Percentiles rank a stretch among this genome's conserved stretches.
These are phyloP conservation scores for Scomber colias DNA, from an alignment of 2,113 vertebrate species.

Conservation along the genomic window DNA sequence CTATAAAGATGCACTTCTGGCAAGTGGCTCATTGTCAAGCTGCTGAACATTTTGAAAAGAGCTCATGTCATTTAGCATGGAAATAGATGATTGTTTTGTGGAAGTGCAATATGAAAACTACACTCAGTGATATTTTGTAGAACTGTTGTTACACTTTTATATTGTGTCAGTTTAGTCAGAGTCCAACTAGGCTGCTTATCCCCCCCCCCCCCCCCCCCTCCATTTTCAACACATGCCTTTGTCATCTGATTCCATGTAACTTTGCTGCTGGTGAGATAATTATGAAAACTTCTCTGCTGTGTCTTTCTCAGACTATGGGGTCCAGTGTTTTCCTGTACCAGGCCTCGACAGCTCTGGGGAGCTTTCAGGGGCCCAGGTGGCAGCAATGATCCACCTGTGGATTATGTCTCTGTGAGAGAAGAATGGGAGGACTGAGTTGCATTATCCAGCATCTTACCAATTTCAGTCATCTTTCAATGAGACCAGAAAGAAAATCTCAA, in stretches of 20 bases:
- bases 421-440: slow-evolving; percentile 14
- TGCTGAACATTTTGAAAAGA: neutral
- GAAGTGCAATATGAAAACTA: neutral
- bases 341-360: slow-evolving; percentile 13
- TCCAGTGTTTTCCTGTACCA: neutral
- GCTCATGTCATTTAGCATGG: neutral
- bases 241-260: slow-evolving; percentile 29
- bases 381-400: slow-evolving; percentile 28
- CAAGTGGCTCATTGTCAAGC: slow-evolving; percentile 14
- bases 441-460: slow-evolving; percentile 19
- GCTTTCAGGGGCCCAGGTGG: slow-evolving; percentile 26
- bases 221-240: slow-evolving; percentile 28
- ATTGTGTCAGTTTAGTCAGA: neutral
- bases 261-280: slow-evolving; percentile 21
- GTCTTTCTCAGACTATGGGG: slow-evolving; percentile 1
- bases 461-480: slow-evolving; percentile 12
- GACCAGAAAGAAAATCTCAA: neutral
- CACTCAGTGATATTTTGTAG: neutral
- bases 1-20: neutral
- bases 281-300: slow-evolving; percentile 9
- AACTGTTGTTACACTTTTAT: neutral
- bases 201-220: slow-evolving; percentile 1
- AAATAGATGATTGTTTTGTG: neutral
- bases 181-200: neutral
- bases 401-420: slow-evolving; percentile 34